phyloP scores from a whole-genome alignment of 23 tunicate genomes.

The Diplosoma virens region DNA sequence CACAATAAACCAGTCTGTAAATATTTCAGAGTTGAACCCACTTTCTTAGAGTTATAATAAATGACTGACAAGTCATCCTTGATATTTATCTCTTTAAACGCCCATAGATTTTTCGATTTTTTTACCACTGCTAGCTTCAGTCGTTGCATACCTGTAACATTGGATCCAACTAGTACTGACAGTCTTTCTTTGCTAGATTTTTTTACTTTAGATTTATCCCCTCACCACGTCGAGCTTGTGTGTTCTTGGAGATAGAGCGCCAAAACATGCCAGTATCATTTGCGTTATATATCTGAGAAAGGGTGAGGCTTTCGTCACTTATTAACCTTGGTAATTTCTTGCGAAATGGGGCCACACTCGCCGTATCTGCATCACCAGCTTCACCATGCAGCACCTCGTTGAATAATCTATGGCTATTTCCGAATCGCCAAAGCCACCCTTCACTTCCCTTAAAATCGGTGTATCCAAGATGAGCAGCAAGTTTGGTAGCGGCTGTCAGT shows the following conservation, averaged over 20 bases:
- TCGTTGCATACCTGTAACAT: not conserved
- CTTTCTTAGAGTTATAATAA: conserved; percentile 13
- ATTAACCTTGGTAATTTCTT: not conserved
- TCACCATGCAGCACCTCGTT: conserved; percentile 16
- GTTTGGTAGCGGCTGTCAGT: conserved; percentile 14
- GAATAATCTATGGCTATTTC: conserved; percentile 4
- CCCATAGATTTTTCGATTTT: too few species aligned
- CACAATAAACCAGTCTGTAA: conserved; percentile 11
- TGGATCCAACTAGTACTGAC: not conserved
- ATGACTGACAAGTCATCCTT: conserved; percentile 11
- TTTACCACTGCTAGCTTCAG: too few species aligned
- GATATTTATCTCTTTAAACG: conserved; percentile 8
- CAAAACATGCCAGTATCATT: conserved; percentile 5
- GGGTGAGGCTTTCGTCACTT: not conserved
- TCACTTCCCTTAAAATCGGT: conserved; percentile 20
- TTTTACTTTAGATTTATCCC: not conserved
- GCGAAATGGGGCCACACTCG: not conserved
- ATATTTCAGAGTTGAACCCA: conserved; percentile 10
- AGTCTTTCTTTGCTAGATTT: conserved; percentile 8
- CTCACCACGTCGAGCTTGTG: conserved; percentile 23
- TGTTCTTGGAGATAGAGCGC: conserved; percentile 17
- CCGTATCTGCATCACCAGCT: conserved; percentile 10
- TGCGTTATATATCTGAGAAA: not conserved
- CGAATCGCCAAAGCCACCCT: not conserved
- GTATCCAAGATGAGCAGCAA: conserved; percentile 21